Evolutionary conservation across 53 echinoderm and acorn worm species (phyloP), one percentile per base, ranked within the genome.

Genomic region (Paracentrotus lividus): DNA sequence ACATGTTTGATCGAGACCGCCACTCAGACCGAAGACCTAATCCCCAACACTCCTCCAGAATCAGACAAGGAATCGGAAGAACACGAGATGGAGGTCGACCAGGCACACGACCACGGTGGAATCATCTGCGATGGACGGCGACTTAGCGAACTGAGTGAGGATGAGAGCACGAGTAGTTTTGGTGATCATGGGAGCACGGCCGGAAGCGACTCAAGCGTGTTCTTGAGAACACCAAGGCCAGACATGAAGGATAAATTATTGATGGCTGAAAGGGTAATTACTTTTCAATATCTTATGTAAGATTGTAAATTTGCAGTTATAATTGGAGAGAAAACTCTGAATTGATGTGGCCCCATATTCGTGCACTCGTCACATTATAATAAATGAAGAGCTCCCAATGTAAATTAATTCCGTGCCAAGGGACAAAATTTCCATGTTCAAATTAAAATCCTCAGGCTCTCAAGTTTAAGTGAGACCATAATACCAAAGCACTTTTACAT

Each of bases 131-230:
- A 84, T 32, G 98, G 98, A 56, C 94, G 98, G 5, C 94, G 98
- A 29, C 60, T 98, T 81, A 98, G 98, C 20, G 98, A 98, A 58
- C 98, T 98, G 23, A 98, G 98, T 53, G 97, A 98, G 84, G 98
- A 98, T 21, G 97, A 96, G 44, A 92, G 95, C 60, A 97, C 85
- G 29, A 94, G 96, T 77, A 98, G 98, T 87, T 98, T 98, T 75
- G 98, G 98, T 2, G 98, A 98, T 23, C 97, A 94, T 57, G 93
- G 91, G 52, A 98, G 98, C 89, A 93, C 93, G 84, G 94, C 97
- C 8, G 97, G 95, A 7, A 97, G 97, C 51, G 97, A 98, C 33
- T 97, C 96, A 47, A 97, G 98, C 91, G 98, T 98, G 57, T 98
- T 98, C 72, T 88, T 95, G 51, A 95, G 95, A 78, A 94, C 91